Base-by-base conservation (phyloP, 2,888 invertebrate species). In the Fabriciana adippe region DNA sequence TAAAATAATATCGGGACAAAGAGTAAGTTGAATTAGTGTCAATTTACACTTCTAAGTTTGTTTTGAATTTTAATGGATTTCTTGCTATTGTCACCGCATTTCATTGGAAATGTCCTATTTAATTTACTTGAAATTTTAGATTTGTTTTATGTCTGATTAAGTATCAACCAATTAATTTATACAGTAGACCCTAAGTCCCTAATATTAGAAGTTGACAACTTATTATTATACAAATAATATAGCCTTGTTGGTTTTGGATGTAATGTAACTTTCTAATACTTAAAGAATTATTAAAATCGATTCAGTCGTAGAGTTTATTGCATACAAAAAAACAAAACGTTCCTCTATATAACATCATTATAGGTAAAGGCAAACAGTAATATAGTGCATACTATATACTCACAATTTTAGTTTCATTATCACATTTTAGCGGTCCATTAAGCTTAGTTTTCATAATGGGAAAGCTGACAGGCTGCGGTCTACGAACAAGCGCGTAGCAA, bases 11-110 rank as follows among this genome's bases (percentile, higher is more conserved):
- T 50, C 51, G 35, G 21, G 53, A 63, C 62, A 51, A 31, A 63
- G 57, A 48, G 53, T 54, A 51, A 57, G n/a, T 54, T 48, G 57
- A 57, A 67, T 57, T 63, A 57, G 59, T 68, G 57, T 59, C 65
- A 63, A 68, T 64, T 68, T 64, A 59, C 59, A 68, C 64, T 68
- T 48, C 35, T 16, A 63, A 67, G 57, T 67, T 67, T 64, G 54
- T 50, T 51, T 63, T 67, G 56, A 67, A 61, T 35, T 57, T 57
- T 57, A 57, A 57, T 57, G 57, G 50, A 48, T 60, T 60, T 60
- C 60, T 60, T 60, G 51, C 6, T 13, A 51, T 60, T 48, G 31
- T 60, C 51, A 35, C 50, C 50, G 14, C 31, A 31, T 48, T 35
- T 18, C 26, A 51, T 60, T 60, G 18, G 6, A 18, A 51, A 50